Evolutionary conservation across 2,797 vertebrate genomes (phyloP).

Genomic region (Helicolenus hilgendorfi): DNA sequence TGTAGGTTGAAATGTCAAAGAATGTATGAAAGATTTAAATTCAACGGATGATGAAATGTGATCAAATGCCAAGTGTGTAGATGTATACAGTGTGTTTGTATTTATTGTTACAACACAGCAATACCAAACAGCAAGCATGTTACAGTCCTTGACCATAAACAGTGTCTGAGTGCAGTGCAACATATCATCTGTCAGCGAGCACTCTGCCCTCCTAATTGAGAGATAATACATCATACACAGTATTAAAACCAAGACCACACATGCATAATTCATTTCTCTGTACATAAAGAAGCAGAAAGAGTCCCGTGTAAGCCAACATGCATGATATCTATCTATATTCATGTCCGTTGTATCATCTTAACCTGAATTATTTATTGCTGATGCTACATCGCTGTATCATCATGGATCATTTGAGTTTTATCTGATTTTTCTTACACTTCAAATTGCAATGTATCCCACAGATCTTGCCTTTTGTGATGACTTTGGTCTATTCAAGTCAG

Average conservation of each 20-base stretch:
- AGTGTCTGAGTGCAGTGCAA: conserved; percentile 8
- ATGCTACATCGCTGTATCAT: neutral
- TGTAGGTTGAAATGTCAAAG: neutral
- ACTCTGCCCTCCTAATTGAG: conserved; percentile 3
- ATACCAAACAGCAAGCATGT: neutral
- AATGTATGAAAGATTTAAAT: neutral
- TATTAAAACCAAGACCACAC: neutral
- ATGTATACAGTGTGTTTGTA: neutral
- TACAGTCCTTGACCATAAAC: neutral
- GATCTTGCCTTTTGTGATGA: neutral
- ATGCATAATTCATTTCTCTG: conserved; percentile 11
- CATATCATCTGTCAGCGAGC: conserved; percentile 5
- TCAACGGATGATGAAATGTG: neutral
- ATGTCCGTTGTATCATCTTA: neutral
- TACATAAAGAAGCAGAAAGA: neutral
- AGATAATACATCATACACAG: conserved; percentile 22
- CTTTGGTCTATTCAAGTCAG: neutral
- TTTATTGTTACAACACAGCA: conserved; percentile 4
- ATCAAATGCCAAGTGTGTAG: neutral
- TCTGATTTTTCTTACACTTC: neutral
- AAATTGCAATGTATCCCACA: neutral
- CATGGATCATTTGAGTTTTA: neutral
- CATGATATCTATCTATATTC: neutral
- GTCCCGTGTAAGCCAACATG: neutral
- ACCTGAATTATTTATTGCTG: neutral